Evolutionary conservation across 2,113 vertebrate genomes (phyloP).

Genomic region (Micronycteris hirsuta): DNA sequence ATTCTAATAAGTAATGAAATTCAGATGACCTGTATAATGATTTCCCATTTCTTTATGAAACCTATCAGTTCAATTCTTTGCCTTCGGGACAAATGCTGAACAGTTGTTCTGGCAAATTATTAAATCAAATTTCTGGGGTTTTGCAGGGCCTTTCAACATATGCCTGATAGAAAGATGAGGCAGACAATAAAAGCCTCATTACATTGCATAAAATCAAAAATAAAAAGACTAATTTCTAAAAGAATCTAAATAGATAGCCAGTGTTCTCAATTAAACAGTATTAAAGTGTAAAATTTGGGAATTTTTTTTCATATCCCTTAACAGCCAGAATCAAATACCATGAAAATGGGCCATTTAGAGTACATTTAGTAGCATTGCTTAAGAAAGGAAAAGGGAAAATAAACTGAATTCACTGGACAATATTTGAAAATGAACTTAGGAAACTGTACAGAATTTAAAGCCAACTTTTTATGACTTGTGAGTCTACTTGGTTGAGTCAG

Average conservation of each 20-base stretch:
- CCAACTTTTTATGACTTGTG: constrained; percentile 38
- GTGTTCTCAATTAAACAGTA: constrained; percentile 17
- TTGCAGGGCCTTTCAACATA: constrained; percentile 43
- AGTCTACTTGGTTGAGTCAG: background rate
- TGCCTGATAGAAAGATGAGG: background rate
- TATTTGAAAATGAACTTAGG: constrained; percentile 45
- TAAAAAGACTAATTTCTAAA: constrained; percentile 6
- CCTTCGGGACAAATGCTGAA: constrained; percentile 59
- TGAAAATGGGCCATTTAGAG: constrained; percentile 62
- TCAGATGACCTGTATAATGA: constrained; percentile 60
- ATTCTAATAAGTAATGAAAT: constrained; percentile 67
- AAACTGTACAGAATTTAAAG: constrained; percentile 54
- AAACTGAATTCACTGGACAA: constrained; percentile 24
- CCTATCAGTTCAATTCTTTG: constrained; percentile 37
- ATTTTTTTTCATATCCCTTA: constrained; percentile 39
- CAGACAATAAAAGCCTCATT: constrained; percentile 19
- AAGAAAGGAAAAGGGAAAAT: constrained; percentile 48
- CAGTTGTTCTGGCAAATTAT: constrained; percentile 57
- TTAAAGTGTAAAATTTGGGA: constrained; percentile 16
- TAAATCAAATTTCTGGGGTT: constrained; percentile 55
- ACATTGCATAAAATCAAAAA: constrained; percentile 35
- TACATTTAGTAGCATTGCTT: constrained; percentile 63
- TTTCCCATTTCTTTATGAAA: constrained; percentile 62
- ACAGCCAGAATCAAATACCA: constrained; percentile 65
- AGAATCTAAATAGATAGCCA: constrained; percentile 1